Conservation (phyloP, 2,797 vertebrate species). For the Schizothorax lantsangensis region DNA sequence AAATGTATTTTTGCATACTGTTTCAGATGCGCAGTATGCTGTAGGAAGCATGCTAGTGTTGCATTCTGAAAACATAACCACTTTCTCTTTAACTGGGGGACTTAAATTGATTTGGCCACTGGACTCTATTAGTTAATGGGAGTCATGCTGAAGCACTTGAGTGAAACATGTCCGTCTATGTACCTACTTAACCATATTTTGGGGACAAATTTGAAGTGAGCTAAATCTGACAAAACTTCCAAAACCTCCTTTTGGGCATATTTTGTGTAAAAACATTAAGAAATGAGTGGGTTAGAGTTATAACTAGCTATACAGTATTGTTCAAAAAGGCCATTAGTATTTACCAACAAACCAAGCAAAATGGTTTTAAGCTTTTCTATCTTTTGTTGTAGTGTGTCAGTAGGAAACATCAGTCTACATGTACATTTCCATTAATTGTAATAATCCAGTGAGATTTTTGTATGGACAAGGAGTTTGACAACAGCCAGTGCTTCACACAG, state of each 20-base stretch:
- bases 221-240: neutral
- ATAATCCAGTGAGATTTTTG: too few species aligned
- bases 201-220: neutral
- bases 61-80: neutral
- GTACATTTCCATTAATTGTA: too few species aligned
- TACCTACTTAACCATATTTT: neutral
- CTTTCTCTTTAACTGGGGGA: constrained; percentile 34
- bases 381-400: too few species aligned
- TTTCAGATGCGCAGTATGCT: neutral
- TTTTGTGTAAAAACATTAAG: neutral
- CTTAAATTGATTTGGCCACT: neutral
- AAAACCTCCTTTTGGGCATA: neutral
- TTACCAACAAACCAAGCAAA: too few species aligned
- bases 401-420: too few species aligned
- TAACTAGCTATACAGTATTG: neutral
- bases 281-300: neutral
- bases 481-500: too few species aligned
- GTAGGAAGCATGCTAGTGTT: neutral
- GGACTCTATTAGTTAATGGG: constrained; percentile 41
- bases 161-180: constrained; percentile 5
- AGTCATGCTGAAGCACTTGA: constrained; percentile 47
- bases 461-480: too few species aligned
- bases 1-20: neutral
- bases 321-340: neutral
- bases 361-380: too few species aligned